Evolutionary conservation across 1,140 invertebrate species (phyloP).

Genomic region (Hydropsyche tenuis): DNA sequence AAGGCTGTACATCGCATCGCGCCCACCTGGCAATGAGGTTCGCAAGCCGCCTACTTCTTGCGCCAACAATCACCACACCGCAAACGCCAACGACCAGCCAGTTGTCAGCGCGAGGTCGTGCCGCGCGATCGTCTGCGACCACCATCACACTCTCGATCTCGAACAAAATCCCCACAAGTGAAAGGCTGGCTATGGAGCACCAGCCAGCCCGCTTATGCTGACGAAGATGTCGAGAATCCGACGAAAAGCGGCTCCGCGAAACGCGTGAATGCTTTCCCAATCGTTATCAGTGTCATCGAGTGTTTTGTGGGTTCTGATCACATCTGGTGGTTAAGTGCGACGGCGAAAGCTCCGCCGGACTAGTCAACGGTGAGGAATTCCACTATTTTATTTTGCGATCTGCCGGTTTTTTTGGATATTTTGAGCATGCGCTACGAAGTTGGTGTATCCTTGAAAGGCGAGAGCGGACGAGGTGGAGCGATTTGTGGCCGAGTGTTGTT

Average conservation of each 20-base stretch:
- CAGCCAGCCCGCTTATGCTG: no score
- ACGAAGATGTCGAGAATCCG: no score
- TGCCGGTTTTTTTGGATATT: background rate
- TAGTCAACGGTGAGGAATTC: conserved; percentile 42
- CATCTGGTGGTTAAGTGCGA: background rate
- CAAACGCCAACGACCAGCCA: conserved; percentile 15
- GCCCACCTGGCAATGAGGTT: conserved; percentile 3
- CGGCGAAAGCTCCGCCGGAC: conserved; percentile 17
- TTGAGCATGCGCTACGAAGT: background rate
- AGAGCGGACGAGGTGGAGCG: conserved; percentile 4
- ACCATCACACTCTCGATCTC: background rate
- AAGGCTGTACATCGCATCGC: background rate
- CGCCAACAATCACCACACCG: background rate
- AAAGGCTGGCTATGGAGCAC: background rate
- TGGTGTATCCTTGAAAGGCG: conserved; percentile 11
- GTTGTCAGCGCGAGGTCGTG: conserved; percentile 32
- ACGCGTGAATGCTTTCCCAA: no score
- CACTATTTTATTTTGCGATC: conserved; percentile 1
- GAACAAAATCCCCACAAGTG: background rate
- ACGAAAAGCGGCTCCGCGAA: no score
- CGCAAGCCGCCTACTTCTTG: conserved; percentile 32
- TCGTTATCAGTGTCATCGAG: no score
- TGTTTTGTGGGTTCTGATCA: no score
- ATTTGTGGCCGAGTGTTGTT: background rate
- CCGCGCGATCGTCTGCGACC: conserved; percentile 6